Conservation (phyloP, 2,113 vertebrate genomes). For the Rhea pennata region DNA sequence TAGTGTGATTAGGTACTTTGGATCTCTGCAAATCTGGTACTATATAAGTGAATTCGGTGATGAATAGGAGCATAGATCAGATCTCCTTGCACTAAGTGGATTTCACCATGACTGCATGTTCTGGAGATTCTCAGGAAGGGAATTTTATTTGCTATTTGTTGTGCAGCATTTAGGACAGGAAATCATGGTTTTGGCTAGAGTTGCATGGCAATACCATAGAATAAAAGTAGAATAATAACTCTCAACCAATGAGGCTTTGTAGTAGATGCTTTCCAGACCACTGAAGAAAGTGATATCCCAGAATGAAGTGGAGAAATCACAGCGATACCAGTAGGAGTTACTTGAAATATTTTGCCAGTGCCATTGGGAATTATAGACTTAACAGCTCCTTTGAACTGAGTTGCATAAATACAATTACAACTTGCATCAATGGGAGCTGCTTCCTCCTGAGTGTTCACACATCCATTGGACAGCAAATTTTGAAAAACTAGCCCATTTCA, state of each 20-base stretch:
- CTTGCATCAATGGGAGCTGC: neutral
- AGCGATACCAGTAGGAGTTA: neutral
- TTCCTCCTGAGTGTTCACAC: neutral
- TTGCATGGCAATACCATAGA: neutral
- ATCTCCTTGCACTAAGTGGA: neutral
- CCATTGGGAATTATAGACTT: neutral
- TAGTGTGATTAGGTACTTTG: neutral
- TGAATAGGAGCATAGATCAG: neutral
- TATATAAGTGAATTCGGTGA: neutral
- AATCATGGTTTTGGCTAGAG: neutral
- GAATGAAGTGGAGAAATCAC: neutral
- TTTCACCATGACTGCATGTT: neutral
- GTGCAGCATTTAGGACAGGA: neutral
- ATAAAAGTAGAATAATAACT: neutral
- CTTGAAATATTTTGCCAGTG: neutral
- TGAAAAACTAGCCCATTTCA: neutral
- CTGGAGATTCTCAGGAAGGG: neutral
- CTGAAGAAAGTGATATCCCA: neutral
- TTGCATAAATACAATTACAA: neutral
- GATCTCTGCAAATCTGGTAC: neutral
- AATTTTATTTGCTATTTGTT: neutral
- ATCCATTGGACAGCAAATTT: neutral
- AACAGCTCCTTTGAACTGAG: neutral
- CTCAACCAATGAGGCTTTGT: neutral
- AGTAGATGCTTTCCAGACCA: neutral